Evolutionary conservation across 2,797 vertebrate species (phyloP).

Genomic region (Aquila chrysaetos): DNA sequence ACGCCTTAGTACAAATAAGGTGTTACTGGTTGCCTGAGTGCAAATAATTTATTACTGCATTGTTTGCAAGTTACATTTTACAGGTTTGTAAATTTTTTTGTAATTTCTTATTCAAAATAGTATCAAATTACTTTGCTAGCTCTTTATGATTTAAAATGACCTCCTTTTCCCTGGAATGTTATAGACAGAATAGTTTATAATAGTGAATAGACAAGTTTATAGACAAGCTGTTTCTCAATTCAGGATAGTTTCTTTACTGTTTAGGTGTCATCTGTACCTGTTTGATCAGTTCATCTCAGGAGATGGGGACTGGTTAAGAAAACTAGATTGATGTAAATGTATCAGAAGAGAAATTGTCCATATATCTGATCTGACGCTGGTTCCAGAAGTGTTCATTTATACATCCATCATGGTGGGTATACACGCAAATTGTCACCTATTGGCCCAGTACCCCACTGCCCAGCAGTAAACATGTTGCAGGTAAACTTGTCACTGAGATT

Average conservation of each 20-base stretch:
- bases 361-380: not conserved
- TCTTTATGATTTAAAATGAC: not conserved
- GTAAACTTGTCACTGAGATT: not conserved
- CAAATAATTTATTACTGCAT: not conserved
- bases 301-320: not conserved
- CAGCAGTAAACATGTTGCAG: not conserved
- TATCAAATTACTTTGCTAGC: not conserved
- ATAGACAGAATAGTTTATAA: not conserved
- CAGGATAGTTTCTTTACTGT: not conserved
- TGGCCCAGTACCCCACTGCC: not conserved
- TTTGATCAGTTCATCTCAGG: not conserved
- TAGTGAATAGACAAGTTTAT: not conserved
- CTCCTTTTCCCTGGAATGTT: not conserved
- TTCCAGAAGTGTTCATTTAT: not conserved
- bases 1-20: not conserved
- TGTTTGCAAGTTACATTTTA: not conserved
- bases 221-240: not conserved
- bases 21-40: not conserved
- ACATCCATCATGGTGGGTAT: not conserved
- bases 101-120: not conserved
- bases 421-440: accelerated
- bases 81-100: not conserved
- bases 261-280: not conserved
- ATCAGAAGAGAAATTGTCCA: accelerated
- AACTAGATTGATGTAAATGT: not conserved